phyloP scores from a whole-genome alignment of 2,113 vertebrate genomes.

The Talpa occidentalis region DNA sequence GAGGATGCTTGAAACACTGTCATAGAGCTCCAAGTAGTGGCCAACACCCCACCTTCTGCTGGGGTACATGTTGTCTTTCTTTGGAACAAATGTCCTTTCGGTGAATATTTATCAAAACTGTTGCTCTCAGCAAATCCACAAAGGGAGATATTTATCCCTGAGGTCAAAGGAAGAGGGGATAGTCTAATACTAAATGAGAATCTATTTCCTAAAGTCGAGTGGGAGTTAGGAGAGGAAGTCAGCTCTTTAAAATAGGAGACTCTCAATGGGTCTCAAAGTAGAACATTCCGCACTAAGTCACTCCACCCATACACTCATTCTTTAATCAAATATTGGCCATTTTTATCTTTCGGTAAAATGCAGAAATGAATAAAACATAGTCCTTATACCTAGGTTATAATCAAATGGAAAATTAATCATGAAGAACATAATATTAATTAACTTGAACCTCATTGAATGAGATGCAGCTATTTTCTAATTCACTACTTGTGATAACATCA shows the following conservation, averaged over 20 bases:
- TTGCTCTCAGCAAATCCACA: neutral
- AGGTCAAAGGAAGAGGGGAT: neutral
- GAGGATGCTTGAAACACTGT: too few relatives aligned
- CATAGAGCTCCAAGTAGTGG: neutral
- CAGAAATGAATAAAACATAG: slow-evolving; percentile 37
- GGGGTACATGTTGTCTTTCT: neutral
- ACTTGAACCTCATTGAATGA: neutral
- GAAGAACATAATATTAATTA: neutral
- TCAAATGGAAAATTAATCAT: slow-evolving; percentile 37
- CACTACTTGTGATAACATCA: neutral
- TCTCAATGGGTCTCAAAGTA: neutral
- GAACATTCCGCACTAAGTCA: neutral
- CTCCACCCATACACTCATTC: neutral
- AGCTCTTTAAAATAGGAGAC: neutral
- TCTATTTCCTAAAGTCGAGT: neutral
- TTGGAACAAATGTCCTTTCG: neutral
- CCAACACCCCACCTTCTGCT: neutral
- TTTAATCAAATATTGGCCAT: slow-evolving; percentile 8
- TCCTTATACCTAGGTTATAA: neutral
- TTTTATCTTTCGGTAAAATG: slow-evolving; percentile 14
- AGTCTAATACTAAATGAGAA: neutral
- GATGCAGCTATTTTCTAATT: neutral
- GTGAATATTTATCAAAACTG: neutral
- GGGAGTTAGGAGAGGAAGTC: neutral
- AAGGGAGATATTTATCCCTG: neutral